These are phyloP conservation scores for Eristalis arbustorum DNA, from an alignment of 2,888 invertebrate species.

Conservation along the genomic window DNA sequence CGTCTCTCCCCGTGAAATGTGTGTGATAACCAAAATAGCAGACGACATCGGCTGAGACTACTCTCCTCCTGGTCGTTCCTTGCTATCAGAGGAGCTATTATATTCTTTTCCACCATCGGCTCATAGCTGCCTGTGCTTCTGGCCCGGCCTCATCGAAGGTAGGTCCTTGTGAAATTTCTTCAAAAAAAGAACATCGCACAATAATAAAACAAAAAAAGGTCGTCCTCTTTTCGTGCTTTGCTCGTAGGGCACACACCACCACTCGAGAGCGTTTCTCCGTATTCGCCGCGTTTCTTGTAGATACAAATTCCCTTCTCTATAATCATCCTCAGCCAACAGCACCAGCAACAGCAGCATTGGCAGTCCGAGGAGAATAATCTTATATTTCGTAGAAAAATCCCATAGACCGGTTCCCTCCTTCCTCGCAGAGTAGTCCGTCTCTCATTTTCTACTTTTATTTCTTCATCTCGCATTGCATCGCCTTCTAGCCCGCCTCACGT, in stretches of 20 bases:
- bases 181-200: neutral
- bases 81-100: no score
- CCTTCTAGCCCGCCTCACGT: neutral
- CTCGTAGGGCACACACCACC: neutral
- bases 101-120: neutral
- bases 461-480: neutral
- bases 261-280: neutral
- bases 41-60: slow-evolving; percentile 59
- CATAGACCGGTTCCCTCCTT: slow-evolving; percentile 36
- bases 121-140: slow-evolving; percentile 3
- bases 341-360: neutral
- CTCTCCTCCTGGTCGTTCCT: neutral
- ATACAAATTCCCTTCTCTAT: slow-evolving; percentile 63
- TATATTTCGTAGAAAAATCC: slow-evolving; percentile 63
- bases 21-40: slow-evolving; percentile 60
- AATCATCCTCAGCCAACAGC: slow-evolving; percentile 18
- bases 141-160: neutral
- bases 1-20: slow-evolving; percentile 53
- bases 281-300: slow-evolving; percentile 26
- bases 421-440: neutral
- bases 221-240: neutral
- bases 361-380: slow-evolving; percentile 50
- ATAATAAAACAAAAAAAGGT: neutral
- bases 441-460: slow-evolving; percentile 1
- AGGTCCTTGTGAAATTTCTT: slow-evolving; percentile 40